Evolutionary conservation across 2,113 vertebrate genomes (phyloP).

Genomic region (Channa argus): DNA sequence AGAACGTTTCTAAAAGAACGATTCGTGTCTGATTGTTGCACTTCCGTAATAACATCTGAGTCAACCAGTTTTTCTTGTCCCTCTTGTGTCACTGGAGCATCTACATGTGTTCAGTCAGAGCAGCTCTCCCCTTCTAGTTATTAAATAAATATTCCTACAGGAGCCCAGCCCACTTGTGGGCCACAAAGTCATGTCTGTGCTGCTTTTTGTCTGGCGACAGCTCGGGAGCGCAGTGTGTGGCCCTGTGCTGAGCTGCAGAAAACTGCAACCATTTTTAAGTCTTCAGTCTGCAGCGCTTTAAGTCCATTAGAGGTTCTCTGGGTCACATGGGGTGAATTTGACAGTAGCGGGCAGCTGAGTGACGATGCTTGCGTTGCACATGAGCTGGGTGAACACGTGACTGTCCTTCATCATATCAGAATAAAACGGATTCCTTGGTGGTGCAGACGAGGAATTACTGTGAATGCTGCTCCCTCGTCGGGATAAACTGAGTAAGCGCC

Average conservation of each 20-base stretch:
- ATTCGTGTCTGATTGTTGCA: neutral
- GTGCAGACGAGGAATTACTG: neutral
- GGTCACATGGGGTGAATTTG: neutral
- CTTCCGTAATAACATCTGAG: neutral
- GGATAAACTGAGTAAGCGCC: conserved; percentile 77
- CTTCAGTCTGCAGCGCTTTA: conserved; percentile 19
- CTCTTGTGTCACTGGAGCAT: no score
- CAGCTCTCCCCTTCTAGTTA: neutral
- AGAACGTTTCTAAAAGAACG: neutral
- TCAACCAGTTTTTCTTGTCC: neutral
- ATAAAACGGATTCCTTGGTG: conserved; percentile 19
- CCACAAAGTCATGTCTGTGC: neutral
- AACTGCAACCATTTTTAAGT: neutral
- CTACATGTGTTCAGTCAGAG: neutral
- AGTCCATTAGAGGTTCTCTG: conserved; percentile 26
- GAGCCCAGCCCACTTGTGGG: neutral
- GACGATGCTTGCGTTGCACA: conserved; percentile 60
- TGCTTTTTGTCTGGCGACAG: neutral
- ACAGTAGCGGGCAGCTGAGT: conserved; percentile 48
- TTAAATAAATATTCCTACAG: conserved; percentile 16
- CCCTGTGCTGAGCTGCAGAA: neutral
- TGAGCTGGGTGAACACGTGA: conserved; percentile 60
- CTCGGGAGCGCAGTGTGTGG: neutral
- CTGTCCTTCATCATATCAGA: conserved; percentile 39
- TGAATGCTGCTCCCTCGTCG: conserved; percentile 35